Evolutionary conservation across 2,797 vertebrate genomes (phyloP).

Genomic region (Mycteria americana): DNA sequence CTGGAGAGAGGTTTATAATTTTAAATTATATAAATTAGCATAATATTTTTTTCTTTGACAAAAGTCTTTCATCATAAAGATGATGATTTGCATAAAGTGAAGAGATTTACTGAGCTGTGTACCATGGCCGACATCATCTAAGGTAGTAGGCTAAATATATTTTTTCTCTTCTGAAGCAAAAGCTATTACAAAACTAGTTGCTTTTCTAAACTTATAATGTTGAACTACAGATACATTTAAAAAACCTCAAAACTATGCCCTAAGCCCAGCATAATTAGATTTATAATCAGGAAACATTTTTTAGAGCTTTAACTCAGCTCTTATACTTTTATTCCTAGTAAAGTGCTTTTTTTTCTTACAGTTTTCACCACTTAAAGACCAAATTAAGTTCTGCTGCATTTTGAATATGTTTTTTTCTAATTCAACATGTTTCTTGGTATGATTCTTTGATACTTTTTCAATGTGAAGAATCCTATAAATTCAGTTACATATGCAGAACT

Average conservation of each 20-base stretch:
- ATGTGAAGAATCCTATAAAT: not conserved
- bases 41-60: not conserved
- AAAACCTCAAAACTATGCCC: not conserved
- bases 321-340: not conserved
- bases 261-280: not conserved
- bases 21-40: not conserved
- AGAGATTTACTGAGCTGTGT: not conserved
- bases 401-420: not conserved
- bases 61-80: not conserved
- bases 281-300: not conserved
- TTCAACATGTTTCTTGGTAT: accelerated
- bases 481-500: not conserved
- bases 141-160: not conserved
- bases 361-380: not conserved
- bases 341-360: not conserved
- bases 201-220: not conserved
- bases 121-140: not conserved
- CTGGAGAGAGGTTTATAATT: not conserved
- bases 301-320: not conserved
- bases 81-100: not conserved
- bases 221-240: not conserved
- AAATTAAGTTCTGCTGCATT: not conserved
- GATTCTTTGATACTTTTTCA: not conserved
- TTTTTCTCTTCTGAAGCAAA: not conserved
- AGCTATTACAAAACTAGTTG: not conserved